Percentiles rank a stretch among this genome's conserved stretches.
Conservation (phyloP, 2,888 invertebrate genomes). For the Neocrepidodera transversa region DNA sequence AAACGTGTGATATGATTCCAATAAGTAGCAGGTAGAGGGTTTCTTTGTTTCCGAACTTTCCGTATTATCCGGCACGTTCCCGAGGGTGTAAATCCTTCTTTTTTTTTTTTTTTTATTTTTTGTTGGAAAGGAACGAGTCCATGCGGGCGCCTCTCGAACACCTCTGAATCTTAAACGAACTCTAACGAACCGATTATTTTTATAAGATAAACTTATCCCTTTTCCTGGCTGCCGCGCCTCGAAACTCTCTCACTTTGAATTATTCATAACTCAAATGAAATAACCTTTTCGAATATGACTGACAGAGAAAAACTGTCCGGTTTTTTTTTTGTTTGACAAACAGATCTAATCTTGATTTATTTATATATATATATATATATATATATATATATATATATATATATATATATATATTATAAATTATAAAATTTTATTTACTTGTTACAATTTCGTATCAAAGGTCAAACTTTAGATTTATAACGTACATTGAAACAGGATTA, state of each 20-base stretch:
- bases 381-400: too few species aligned
- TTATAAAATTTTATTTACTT: too few species aligned
- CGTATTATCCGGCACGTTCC: conserved; percentile 50
- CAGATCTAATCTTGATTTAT: too few species aligned
- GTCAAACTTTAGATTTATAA: background rate
- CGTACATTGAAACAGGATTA: conserved; percentile 6
- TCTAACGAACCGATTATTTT: conserved; percentile 56
- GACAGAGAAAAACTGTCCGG: conserved; percentile 13
- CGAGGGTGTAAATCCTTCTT: conserved; percentile 53
- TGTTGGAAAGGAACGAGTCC: conserved; percentile 38
- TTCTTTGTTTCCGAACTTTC: conserved; percentile 54
- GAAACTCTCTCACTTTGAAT: conserved; percentile 36
- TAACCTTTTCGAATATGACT: conserved; percentile 16
- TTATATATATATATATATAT: too few species aligned
- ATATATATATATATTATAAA: too few species aligned
- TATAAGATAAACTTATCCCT: conserved; percentile 49
- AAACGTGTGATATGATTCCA: conserved; percentile 38
- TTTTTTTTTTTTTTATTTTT: too few species aligned
- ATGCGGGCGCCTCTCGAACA: conserved; percentile 53
- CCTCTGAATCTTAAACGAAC: conserved; percentile 53
- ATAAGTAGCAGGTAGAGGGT: conserved; percentile 42
- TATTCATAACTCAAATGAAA: conserved; percentile 43
- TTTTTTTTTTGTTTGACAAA: too few species aligned
- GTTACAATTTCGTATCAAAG: too few species aligned
- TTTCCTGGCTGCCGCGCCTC: conserved; percentile 33